Evolutionary conservation across 1,140 invertebrate species (phyloP).

Genomic region (Lordiphosa collinella): DNA sequence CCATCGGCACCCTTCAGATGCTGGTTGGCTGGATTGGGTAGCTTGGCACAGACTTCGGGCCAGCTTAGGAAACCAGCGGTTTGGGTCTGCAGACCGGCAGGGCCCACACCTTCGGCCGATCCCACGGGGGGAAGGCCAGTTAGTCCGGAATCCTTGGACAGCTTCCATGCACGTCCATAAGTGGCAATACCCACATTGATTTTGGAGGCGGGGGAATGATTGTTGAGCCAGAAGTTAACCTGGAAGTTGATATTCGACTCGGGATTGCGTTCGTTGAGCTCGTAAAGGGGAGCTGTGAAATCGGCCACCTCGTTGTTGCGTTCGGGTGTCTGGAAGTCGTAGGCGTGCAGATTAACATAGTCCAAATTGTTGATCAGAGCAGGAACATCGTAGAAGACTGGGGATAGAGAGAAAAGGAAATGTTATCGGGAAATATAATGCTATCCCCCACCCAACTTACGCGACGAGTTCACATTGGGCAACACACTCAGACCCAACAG

Average conservation of each 20-base stretch:
- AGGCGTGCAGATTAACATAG: conserved; percentile 88
- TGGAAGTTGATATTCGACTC: conserved; percentile 84
- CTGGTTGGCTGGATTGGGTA: conserved; percentile 84
- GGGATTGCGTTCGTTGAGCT: conserved; percentile 84
- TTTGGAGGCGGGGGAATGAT: conserved; percentile 86
- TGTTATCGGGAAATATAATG: no score
- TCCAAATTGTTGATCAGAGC: conserved; percentile 87
- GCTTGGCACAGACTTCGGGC: conserved; percentile 88
- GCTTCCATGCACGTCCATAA: conserved; percentile 90
- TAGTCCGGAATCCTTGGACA: conserved; percentile 86
- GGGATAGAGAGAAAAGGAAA: no score
- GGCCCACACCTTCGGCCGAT: conserved; percentile 84
- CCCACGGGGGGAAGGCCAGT: conserved; percentile 87
- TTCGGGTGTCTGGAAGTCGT: conserved; percentile 88
- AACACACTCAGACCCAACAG: conserved; percentile 85
- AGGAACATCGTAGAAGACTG: conserved; percentile 89
- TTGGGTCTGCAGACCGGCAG: conserved; percentile 84
- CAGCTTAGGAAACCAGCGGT: conserved; percentile 88
- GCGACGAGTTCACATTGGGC: conserved; percentile 88
- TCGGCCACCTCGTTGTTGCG: conserved; percentile 88
- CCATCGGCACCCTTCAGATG: conserved; percentile 83
- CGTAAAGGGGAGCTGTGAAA: conserved; percentile 86
- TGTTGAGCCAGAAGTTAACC: conserved; percentile 83
- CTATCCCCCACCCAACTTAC: no score
- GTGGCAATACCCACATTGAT: conserved; percentile 91